Conservation (phyloP, 2,113 vertebrate genomes). For the Sigmodon hispidus region DNA sequence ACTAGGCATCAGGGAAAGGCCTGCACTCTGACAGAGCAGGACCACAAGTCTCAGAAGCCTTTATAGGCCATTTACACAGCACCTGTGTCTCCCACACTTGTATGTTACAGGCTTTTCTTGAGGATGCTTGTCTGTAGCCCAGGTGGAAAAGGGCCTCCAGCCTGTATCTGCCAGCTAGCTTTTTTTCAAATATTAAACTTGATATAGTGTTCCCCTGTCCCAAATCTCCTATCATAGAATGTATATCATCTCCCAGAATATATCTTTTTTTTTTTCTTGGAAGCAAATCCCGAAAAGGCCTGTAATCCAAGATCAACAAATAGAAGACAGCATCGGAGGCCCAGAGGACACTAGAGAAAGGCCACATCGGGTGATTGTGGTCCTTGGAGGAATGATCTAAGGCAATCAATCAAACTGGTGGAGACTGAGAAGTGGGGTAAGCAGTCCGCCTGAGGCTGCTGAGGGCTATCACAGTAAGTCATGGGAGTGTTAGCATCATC, state of each 20-base stretch:
- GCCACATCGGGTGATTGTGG: background rate
- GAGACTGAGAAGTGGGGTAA: background rate
- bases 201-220: background rate
- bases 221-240: background rate
- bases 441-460: background rate
- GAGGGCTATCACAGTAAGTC: background rate
- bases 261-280: background rate
- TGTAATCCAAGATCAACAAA: slow-evolving; percentile 47
- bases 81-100: background rate
- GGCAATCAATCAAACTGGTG: background rate
- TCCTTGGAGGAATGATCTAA: background rate
- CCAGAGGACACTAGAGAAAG: background rate
- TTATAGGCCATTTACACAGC: background rate
- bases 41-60: background rate
- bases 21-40: background rate
- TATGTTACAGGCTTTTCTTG: no score
- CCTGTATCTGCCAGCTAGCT: no score
- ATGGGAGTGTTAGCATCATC: background rate
- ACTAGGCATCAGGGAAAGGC: background rate
- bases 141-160: background rate
- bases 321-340: background rate
- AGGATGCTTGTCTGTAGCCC: no score
- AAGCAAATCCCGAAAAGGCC: background rate
- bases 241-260: slow-evolving; percentile 24
- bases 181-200: background rate